Base-by-base conservation (phyloP, 2,888 invertebrate genomes). In the Dryocosmus kuriphilus region DNA sequence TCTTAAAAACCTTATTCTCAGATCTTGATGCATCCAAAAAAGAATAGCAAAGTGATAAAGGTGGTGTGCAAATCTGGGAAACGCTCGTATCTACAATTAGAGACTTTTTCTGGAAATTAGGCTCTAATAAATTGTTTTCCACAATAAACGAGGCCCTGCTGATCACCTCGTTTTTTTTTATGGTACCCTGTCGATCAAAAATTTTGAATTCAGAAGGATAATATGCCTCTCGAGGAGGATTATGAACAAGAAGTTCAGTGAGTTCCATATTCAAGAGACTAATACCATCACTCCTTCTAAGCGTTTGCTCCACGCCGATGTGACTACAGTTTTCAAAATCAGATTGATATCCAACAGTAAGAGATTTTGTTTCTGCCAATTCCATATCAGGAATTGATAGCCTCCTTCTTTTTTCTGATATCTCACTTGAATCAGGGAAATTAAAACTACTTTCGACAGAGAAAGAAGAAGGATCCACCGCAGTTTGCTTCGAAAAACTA, bases 301-400 rank as follows among this genome's bases (percentile, higher is more conserved):
- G 46, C 9, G 9, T 71, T 30, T 51, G n/a, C 5, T 30, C 30
- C n/a, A 71, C 30, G 9, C 51, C n/a, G 19, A 27, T 14, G 11
- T n/a, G 51, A 71, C 19, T 71, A 6, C 46, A 30, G 51, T 51
- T 51, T 71, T 51, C 19, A 51, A 51, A 51, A 51, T 30, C 30
- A n/a, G 27, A 30, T 8, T 30, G 27, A 30, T 46, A 27, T 22
- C 7, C n/a, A 2, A 30, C 7, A 55, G 27, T 24, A 1, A 11
- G 7, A 27, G 65, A 41, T 27, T 24, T 41, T 1, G 24, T 67
- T 46, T 41, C 41, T 27, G 8, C 9, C 27, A 19, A 46, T 4
- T 27, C 41, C 63, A 22, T 35, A 4, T 16, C 24, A 30, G 30
- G n/a, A 19, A 11, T 9, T n/a, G 51, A 71, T 11, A 55, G n/a